Evolutionary conservation across 1,140 invertebrate species (phyloP), one percentile per base, ranked within the genome.

Genomic region (Apis dorsata): DNA sequence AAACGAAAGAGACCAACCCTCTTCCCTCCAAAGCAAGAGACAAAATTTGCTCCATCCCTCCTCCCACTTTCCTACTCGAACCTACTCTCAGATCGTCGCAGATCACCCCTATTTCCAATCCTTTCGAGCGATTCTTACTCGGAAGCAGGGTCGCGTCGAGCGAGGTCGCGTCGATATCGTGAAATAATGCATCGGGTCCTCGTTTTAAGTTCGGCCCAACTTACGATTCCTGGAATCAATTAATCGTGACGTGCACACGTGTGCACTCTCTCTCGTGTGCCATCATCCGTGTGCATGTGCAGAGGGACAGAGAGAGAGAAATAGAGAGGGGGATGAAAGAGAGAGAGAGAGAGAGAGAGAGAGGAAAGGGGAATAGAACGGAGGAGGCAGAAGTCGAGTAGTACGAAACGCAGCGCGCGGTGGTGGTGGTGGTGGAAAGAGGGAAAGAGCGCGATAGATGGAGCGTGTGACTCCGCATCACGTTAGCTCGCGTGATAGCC

Each of bases 401-500:
- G 69, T 21, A 44, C 24, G 72, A 34, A 60, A 59, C 68, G 68
- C 44, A 74, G 49, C 13, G 21, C 5, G 44, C 55, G 5, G 24
- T 24, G 24, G 24, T 24, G 24, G 15, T 8, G 55, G 55, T 19
- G n/a, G 59, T n/a, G 69, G 49, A 51, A 51, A 66, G 44, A 49
- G 66, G 44, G 34, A 68, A 19, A n/a, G 51, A 34, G 51, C 28
- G 51, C 49, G 62, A 63, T 24, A 63, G n/a, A 82, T 57, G 55
- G 84, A 68, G 83, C 66, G 84, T 81, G 83, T 60, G 81, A 84
- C 77, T 80, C 60, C 65, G 84, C 75, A 65, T 88, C 87, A 89
- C 86, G 87, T 88, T 89, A 89, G 87, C 34, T 90, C 88, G 88
- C 86, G 88, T 90, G 88, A 87, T 87, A 87, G 69, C 83, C 74